Conservation (phyloP, 2,888 invertebrate species). For the Plagiodera versicolora region DNA sequence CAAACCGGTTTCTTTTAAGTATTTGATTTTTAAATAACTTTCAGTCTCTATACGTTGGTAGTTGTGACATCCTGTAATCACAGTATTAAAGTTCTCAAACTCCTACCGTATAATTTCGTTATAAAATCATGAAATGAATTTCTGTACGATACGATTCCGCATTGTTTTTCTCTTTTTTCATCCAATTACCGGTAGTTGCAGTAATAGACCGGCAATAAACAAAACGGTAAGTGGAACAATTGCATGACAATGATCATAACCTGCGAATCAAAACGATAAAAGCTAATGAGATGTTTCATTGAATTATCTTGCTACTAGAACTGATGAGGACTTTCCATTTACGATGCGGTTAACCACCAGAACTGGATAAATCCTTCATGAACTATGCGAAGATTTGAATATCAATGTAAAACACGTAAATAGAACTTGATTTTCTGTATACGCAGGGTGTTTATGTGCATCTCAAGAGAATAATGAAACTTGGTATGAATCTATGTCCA, state of each 20-base stretch:
- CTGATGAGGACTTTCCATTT: background rate
- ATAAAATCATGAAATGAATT: background rate
- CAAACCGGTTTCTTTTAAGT: too few species aligned
- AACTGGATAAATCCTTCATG: too few species aligned
- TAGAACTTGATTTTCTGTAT: too few species aligned
- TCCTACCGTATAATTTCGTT: background rate
- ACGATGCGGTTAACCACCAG: too few species aligned
- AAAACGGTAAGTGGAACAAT: constrained; percentile 19
- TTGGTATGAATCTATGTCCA: too few species aligned
- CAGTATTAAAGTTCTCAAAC: background rate
- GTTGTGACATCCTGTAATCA: background rate
- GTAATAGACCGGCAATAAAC: background rate
- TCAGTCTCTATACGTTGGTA: background rate
- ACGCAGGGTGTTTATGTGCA: too few species aligned
- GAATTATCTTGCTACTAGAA: background rate
- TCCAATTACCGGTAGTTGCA: background rate
- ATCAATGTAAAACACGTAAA: too few species aligned
- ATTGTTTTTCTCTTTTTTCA: background rate
- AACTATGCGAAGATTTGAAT: too few species aligned
- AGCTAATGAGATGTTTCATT: constrained; percentile 33
- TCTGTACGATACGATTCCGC: background rate
- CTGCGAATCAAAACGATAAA: constrained; percentile 30
- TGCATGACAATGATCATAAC: constrained; percentile 30
- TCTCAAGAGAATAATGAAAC: too few species aligned
- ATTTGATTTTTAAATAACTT: too few species aligned